A percentile compares a stretch with the other conserved stretches of the same genome.
These are phyloP conservation scores for Ctenochaetus hawaiiensis DNA, from an alignment of 2,797 vertebrate species.

Conservation along the genomic window DNA sequence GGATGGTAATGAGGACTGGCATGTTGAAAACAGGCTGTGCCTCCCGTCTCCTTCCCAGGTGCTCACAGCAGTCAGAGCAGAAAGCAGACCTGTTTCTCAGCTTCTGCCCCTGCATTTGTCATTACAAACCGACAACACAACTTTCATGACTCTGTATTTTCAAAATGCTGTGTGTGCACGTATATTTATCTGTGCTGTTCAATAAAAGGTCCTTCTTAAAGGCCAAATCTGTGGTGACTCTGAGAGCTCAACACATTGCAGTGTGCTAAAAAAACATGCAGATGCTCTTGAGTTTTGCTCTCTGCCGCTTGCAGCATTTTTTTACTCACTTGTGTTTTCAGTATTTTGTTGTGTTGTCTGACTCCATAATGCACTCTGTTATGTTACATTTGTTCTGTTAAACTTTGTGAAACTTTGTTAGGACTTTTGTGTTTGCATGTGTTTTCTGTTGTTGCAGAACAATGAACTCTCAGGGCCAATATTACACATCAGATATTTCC, in stretches of 20 bases:
- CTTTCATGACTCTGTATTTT: slow-evolving; percentile 22
- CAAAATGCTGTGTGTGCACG: not conserved
- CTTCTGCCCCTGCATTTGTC: slow-evolving; percentile 59
- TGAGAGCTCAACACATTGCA: not conserved
- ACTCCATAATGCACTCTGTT: not conserved
- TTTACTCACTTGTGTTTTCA: not conserved
- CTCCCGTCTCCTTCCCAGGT: slow-evolving; percentile 78
- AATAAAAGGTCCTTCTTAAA: slow-evolving; percentile 16
- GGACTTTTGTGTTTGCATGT: not conserved
- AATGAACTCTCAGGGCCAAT: not conserved
- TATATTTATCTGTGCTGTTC: slow-evolving; percentile 1
- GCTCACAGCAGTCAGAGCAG: slow-evolving; percentile 53
- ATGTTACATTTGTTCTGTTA: not conserved
- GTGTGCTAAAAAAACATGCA: too few species aligned
- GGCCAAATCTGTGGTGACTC: not conserved
- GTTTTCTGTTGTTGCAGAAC: not conserved
- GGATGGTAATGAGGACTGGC: slow-evolving; percentile 83
- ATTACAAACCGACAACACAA: slow-evolving; percentile 57
- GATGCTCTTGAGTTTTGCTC: not conserved
- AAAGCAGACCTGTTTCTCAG: slow-evolving; percentile 57
- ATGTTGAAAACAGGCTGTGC: slow-evolving; percentile 77
- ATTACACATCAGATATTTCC: not conserved
- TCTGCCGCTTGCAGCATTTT: slow-evolving; percentile 1
- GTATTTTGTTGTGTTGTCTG: slow-evolving; percentile 1
- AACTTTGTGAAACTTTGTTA: not conserved